phyloP scores from a whole-genome alignment of 2,888 invertebrate species.

The Cosmia trapezina region DNA sequence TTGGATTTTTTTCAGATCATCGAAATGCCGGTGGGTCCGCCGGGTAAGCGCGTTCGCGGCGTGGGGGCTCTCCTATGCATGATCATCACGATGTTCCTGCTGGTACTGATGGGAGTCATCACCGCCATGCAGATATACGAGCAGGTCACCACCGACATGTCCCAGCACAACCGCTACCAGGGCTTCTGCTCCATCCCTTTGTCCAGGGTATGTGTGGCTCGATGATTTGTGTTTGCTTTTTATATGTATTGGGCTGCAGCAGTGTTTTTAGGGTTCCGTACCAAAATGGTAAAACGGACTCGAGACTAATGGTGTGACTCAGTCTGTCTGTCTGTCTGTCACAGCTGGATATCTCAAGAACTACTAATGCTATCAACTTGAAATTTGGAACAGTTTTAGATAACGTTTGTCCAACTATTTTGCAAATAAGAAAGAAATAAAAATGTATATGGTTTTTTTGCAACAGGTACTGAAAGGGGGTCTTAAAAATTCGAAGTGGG shows the following conservation, averaged over 20 bases:
- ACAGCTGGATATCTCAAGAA: too few relatives aligned
- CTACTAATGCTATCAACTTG: too few relatives aligned
- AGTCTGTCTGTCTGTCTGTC: too few relatives aligned
- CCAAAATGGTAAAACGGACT: too few relatives aligned
- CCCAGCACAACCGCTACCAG: conserved; percentile 87
- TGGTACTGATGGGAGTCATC: conserved; percentile 93
- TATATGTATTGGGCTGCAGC: not conserved
- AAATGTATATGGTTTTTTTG: too few relatives aligned
- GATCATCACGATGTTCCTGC: conserved; percentile 92
- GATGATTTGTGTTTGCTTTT: not conserved
- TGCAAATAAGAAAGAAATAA: too few relatives aligned
- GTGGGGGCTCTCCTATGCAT: conserved; percentile 84
- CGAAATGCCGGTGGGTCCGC: conserved; percentile 81
- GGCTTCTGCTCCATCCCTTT: conserved; percentile 93
- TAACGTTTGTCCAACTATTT: too few relatives aligned
- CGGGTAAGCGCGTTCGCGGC: conserved; percentile 40
- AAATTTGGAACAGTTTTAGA: too few relatives aligned
- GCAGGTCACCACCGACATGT: conserved; percentile 91
- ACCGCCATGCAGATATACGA: conserved; percentile 94
- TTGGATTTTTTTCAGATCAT: conserved; percentile 70
- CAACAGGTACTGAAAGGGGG: too few relatives aligned
- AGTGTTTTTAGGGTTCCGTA: too few relatives aligned
- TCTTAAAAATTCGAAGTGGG: too few relatives aligned
- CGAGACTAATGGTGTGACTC: too few relatives aligned
- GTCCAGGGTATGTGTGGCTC: conserved; percentile 59